A percentile compares a stretch with the other conserved stretches of the same genome.
These are phyloP conservation scores for Podarcis muralis DNA, from an alignment of 2,113 vertebrate species.

Conservation along the genomic window DNA sequence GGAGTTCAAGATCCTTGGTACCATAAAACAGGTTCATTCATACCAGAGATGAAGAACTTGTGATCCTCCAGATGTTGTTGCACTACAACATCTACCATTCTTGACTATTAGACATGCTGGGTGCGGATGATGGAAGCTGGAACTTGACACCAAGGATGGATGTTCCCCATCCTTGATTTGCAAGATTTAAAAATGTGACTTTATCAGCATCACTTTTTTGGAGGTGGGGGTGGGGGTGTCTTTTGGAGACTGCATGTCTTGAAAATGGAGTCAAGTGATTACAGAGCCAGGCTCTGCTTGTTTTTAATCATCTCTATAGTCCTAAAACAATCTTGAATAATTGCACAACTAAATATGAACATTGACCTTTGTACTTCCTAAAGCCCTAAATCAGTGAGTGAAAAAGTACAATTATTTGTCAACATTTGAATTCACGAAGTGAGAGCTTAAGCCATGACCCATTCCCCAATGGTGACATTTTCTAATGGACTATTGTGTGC, in stretches of 20 bases:
- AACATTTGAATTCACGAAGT: neutral
- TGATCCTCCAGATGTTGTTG: too few relatives aligned
- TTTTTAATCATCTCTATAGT: neutral
- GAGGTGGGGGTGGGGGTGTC: neutral
- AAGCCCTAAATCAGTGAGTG: neutral
- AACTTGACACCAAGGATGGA: neutral
- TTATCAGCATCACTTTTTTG: neutral
- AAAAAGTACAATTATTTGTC: neutral
- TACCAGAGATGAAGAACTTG: too few relatives aligned
- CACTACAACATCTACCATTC: too few relatives aligned
- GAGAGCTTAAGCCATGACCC: neutral
- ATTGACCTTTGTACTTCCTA: neutral
- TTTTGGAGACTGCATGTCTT: neutral
- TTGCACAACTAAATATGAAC: neutral
- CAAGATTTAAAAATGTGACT: neutral
- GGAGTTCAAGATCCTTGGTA: neutral
- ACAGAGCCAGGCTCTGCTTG: neutral
- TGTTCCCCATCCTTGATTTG: neutral
- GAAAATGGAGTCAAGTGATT: neutral
- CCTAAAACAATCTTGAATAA: neutral
- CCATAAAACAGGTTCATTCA: neutral
- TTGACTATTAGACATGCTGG: neutral
- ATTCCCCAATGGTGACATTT: conserved; percentile 9
- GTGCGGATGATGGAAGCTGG: neutral
- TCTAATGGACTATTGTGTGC: conserved; percentile 25